Evolutionary conservation across 2,113 vertebrate species (phyloP), one percentile per base, ranked within the genome.

Genomic region (Petroica traversi): DNA sequence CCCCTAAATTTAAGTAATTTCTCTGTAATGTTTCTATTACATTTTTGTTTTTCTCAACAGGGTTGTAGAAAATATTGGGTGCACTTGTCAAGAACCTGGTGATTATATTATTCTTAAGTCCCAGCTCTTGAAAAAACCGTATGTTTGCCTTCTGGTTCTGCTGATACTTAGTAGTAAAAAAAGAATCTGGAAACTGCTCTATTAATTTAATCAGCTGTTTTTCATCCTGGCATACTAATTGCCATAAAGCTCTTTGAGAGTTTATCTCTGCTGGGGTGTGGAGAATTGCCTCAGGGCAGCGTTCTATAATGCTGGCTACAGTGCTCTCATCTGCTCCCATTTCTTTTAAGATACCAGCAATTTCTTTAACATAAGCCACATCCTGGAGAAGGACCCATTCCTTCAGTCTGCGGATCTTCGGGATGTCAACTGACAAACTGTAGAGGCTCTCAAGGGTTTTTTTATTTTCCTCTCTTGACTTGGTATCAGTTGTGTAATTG

Each of bases 101-200:
- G 94, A 99, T 98, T 62, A 99, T 98, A 55, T 98, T 98, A 66
- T 99, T 99, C 96, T 98, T 99, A 40, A 99, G 97, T 80, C 98
- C 98, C 64, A 99, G 17, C 62, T 98, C 98, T 92, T 98, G 98
- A 94, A 99, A 99, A 95, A 98, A 99, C 6, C 89, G 48, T 43
- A 99, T 97, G 79, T 99, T 99, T 86, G 97, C 97, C 83, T 96
- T 98, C 97, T 98, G 98, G 94, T 98, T 98, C 90, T 98, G 96
- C 6, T 98, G 97, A 96, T 98, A 87, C 18, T 97, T 88, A 46
- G 97, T 95, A 11, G 97, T 98, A 95, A 99, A 99, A 97, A 99
- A 99, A 28, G 99, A 99, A 33, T 99, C 98, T 29, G 99, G 99
- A 96, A 99, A 99, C 76, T 98, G 99, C 95, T 99, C 98, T 86